Base-by-base conservation (phyloP, 2,888 invertebrate genomes). In the Caenorhabditis sp. region DNA sequence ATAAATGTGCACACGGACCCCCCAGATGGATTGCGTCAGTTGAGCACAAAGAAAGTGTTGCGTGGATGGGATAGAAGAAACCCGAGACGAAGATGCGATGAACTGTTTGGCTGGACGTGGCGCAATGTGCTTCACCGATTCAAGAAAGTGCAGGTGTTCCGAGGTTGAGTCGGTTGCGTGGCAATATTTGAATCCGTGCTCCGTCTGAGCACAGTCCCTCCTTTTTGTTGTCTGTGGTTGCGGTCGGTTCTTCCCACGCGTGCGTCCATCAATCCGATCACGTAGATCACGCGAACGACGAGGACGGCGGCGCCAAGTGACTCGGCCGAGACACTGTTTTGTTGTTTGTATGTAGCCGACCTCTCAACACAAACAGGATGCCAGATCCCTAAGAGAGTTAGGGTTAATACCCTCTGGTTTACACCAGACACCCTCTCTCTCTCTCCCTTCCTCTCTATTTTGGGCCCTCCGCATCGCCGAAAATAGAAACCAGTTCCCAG, bases 351-450 rank as follows among this genome's bases (percentile, higher is more conserved):
- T 15, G 22, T 59, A 20, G 7, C 27, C 58, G 30, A 39, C 15
- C 56, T 41, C n/a, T 22, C 26, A 61, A 48, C 50, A 41, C 52
- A 62, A 30, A 61, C 61, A 61, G 37, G 61, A 52, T 48, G 48
- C 30, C 9, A 7, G 13, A 22, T 5, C 9, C 11, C 5, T 30
- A n/a, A 22, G 8, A 22, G 26, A 46, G 43, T 43, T 43, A 22
- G 43, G 46, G 46, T 46, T 46, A 46, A 46, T 46, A 45, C 43
- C 43, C 43, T 24, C 63, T 62, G 45, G 63, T 53, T 53, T 27
- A 27, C 39, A 35, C 27, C 22, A 17, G 20, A 24, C 48, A n/a
- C 37, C 27, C 20, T 27, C 50, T 27, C 35, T 13, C 37, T 7
- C 7, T 39, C n/a, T 37, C 17, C 32, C 46, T 61, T n/a, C n/a